Evolutionary conservation across 1,140 invertebrate species (phyloP), one percentile per base, ranked within the genome.

Genomic region (Lerema accius): DNA sequence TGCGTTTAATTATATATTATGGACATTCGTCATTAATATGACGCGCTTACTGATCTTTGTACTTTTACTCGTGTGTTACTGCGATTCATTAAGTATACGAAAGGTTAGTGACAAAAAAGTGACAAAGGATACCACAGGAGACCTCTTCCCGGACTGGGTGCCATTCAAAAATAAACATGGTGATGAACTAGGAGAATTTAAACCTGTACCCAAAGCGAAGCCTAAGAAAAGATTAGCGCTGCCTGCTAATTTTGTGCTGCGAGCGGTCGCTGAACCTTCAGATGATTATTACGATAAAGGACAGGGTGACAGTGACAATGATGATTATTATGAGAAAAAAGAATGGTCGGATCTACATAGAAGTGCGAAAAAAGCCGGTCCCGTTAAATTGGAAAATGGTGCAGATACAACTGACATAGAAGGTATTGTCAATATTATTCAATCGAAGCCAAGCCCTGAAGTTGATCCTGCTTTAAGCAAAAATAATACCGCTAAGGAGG

Each of bases 161-260:
- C 87, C 85, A 0, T 89, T 89, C 40, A 86, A 86, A 63, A 89
- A 87, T 45, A 86, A 87, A 65, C 76, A 87, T 32, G 85, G 80
- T n/a, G 84, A 80, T 5, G 73, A 87, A 48, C 58, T 89, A 14
- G 84, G 80, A 40, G 84, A 90, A 49, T 87, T 90, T 26, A 63
- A 82, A n/a, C 71, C 73, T 32, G 72, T 77, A 9, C 32, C 66
- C 0, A 86, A 83, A 62, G 32, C 71, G 0, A 87, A 85, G 60
- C 78, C 78, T 0, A 89, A 84, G 49, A 90, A 90, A 53, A 73
- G 87, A 55, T 64, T 90, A 17, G 87, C 87, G 4, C 72, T 73
- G 4, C 87, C 87, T 0, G 59, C 80, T 13, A 89, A 87, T 69
- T 90, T 84, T 15, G 45, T 84, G 13, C 51, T 90, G 1, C 82